Evolutionary conservation across 1,140 invertebrate species (phyloP).

Genomic region (Branchinecta lynchi): DNA sequence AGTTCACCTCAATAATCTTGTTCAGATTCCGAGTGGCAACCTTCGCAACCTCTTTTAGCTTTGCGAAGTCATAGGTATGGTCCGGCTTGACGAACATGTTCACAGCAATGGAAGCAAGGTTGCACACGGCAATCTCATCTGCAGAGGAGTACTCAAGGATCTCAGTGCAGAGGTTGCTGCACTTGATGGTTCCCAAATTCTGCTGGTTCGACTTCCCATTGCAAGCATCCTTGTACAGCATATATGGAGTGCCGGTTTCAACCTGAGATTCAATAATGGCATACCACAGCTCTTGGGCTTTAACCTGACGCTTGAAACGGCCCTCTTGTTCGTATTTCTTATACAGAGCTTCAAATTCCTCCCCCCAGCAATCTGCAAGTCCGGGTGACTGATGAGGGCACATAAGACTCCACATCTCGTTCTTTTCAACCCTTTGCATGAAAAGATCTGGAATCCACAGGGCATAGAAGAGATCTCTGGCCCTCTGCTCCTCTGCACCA

Average conservation of each 20-base stretch:
- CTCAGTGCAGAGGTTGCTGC: conserved; percentile 96
- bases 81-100: conserved; percentile 80
- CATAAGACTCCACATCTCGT: conserved; percentile 87
- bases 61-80: conserved; percentile 68
- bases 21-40: conserved; percentile 83
- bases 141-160: conserved; percentile 81
- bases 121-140: conserved; percentile 94
- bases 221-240: conserved; percentile 95
- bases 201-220: conserved; percentile 97
- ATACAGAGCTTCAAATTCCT: conserved; percentile 86
- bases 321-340: conserved; percentile 63
- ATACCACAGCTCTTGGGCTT: conserved; percentile 80
- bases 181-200: conserved; percentile 96
- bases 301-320: conserved; percentile 53
- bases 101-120: conserved; percentile 93
- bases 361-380: conserved; percentile 77
- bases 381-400: conserved; percentile 88
- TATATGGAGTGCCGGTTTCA: conserved; percentile 96
- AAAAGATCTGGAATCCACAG: conserved; percentile 98
- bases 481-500: conserved; percentile 79
- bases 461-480: conserved; percentile 93
- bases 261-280: conserved; percentile 90
- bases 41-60: conserved; percentile 75
- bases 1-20: conserved; percentile 95
- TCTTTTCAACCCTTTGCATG: conserved; percentile 82